Evolutionary conservation across 2,888 invertebrate species (phyloP).

Genomic region (Pachliopta kotzebuea): DNA sequence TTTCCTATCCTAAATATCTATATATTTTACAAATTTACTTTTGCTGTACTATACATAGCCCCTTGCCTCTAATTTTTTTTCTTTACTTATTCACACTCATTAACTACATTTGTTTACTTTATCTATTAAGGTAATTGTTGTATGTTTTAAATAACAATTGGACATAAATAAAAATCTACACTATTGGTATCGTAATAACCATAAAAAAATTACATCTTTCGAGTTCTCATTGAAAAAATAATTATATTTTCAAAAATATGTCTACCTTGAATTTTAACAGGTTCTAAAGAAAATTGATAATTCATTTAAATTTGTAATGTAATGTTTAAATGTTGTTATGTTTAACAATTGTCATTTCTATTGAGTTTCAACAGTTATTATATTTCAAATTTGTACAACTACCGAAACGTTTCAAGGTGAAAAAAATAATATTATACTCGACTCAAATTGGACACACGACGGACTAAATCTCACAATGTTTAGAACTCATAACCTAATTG

Average conservation of each 20-base stretch:
- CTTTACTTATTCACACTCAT: too few relatives aligned
- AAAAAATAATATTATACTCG: not conserved
- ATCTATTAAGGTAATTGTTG: not conserved
- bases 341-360: not conserved
- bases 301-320: not conserved
- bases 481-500: constrained; percentile 36
- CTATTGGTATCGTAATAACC: not conserved
- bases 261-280: not conserved
- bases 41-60: too few relatives aligned
- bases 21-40: not conserved
- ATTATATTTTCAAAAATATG: not conserved
- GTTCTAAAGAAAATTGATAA: not conserved
- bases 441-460: not conserved
- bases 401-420: not conserved
- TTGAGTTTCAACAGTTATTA: not conserved
- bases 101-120: not conserved
- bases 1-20: not conserved
- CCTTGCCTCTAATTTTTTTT: too few relatives aligned
- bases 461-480: constrained; percentile 35
- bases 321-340: not conserved
- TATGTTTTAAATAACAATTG: not conserved
- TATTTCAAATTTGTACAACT: not conserved
- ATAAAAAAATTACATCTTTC: not conserved
- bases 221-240: too few relatives aligned
- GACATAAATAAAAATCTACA: not conserved